Percentiles rank a stretch among this genome's conserved stretches.
Evolutionary conservation across 1,140 invertebrate species (phyloP).

Genomic region (Trissolcus basalis): DNA sequence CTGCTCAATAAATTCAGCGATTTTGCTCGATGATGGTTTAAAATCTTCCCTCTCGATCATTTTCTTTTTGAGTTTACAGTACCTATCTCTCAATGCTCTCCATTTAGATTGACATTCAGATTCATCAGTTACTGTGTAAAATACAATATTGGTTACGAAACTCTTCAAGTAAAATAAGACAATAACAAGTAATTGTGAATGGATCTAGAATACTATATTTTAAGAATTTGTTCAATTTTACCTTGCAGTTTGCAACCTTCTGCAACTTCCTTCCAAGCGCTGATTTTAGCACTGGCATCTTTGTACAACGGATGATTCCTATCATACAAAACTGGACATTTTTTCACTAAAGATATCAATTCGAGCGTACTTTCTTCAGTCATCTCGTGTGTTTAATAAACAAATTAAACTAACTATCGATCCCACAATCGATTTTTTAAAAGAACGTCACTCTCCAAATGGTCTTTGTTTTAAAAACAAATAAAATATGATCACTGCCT

Average conservation of each 20-base stretch:
- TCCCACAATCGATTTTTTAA: neutral
- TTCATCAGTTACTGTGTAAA: neutral
- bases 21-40: slow-evolving; percentile 6
- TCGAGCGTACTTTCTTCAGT: slow-evolving; percentile 3
- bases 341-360: slow-evolving; percentile 17
- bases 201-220: too few species aligned
- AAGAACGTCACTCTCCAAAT: neutral
- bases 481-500: too few species aligned
- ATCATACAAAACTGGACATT: slow-evolving; percentile 29
- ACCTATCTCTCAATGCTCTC: slow-evolving; percentile 22
- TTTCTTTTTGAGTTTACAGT: slow-evolving; percentile 11
- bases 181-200: too few species aligned
- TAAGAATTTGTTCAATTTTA: too few species aligned
- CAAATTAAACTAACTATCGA: neutral
- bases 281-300: slow-evolving; percentile 9
- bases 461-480: too few species aligned
- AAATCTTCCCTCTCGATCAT: neutral
- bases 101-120: slow-evolving; percentile 14
- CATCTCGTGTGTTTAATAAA: slow-evolving; percentile 11
- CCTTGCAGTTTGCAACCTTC: slow-evolving; percentile 14
- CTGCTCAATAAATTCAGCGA: slow-evolving; percentile 19
- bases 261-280: slow-evolving; percentile 22
- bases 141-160: too few species aligned
- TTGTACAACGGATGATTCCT: slow-evolving; percentile 13
- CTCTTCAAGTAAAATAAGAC: too few species aligned